Conservation (phyloP, 2,888 invertebrate genomes). For the Orthonevra nobilis region DNA sequence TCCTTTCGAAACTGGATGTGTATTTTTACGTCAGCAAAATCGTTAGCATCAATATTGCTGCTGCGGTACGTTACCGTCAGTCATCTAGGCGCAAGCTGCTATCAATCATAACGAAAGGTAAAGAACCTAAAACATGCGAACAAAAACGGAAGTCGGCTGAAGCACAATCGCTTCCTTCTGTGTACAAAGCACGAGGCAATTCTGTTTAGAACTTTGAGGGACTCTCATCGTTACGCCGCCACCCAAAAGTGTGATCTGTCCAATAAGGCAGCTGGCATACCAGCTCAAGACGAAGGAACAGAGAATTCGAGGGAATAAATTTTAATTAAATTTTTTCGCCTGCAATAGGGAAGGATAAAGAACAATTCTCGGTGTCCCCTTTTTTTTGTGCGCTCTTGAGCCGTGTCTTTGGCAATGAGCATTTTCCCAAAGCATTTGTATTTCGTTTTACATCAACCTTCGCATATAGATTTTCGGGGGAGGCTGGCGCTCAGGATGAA, state of each 20-base stretch:
- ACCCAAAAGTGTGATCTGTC: too few relatives aligned
- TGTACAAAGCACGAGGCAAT: background rate
- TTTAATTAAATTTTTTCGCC: slow-evolving; percentile 60
- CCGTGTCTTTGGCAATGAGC: slow-evolving; percentile 14
- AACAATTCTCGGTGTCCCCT: slow-evolving; percentile 15
- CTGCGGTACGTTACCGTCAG: slow-evolving; percentile 1
- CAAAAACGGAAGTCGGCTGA: background rate
- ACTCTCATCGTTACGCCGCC: too few relatives aligned
- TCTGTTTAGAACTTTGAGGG: background rate
- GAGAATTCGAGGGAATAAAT: slow-evolving; percentile 49
- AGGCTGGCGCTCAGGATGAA: background rate
- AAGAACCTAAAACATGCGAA: slow-evolving; percentile 12
- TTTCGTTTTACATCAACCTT: too few relatives aligned
- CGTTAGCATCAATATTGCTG: too few relatives aligned
- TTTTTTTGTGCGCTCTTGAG: background rate
- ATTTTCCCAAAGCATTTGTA: slow-evolving; percentile 10
- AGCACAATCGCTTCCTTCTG: too few relatives aligned
- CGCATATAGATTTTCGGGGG: too few relatives aligned
- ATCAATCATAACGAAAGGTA: slow-evolving; percentile 22
- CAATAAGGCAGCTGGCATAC: background rate
- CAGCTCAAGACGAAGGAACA: background rate
- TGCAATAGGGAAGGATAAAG: slow-evolving; percentile 14
- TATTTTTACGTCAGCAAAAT: slow-evolving; percentile 13
- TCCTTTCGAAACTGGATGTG: background rate
- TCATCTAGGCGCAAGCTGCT: slow-evolving; percentile 4